Evolutionary conservation across 2,797 vertebrate genomes (phyloP).

Genomic region (Sternotherus odoratus): DNA sequence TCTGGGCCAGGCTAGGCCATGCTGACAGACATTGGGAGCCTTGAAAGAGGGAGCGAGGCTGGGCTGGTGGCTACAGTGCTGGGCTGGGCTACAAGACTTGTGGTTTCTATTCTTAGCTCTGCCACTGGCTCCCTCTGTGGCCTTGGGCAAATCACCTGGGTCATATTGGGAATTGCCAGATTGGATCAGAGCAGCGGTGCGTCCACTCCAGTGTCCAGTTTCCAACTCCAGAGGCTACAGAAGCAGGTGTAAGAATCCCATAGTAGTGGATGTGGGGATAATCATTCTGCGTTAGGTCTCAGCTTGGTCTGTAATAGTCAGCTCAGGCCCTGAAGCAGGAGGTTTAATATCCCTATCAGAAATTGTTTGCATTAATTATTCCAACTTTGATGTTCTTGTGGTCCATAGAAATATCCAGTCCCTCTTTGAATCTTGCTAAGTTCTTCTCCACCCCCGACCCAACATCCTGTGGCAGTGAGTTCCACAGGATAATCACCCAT

Average conservation of each 20-base stretch:
- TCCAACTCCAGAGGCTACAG: background rate
- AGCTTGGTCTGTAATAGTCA: background rate
- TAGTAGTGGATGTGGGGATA: background rate
- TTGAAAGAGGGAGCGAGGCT: background rate
- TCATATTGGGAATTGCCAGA: background rate
- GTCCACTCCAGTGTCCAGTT: background rate
- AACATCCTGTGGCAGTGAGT: background rate
- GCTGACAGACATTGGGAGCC: background rate
- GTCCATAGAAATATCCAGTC: background rate
- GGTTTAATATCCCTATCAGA: background rate
- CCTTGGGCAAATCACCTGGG: background rate
- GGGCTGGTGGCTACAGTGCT: background rate
- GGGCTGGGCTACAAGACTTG: background rate
- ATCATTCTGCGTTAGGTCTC: background rate
- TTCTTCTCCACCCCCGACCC: background rate
- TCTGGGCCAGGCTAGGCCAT: background rate
- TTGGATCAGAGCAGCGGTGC: background rate
- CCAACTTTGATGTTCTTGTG: background rate
- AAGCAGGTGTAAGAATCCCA: background rate
- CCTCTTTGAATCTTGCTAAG: background rate
- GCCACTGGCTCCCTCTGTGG: background rate
- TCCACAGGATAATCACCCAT: background rate
- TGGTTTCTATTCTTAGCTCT: background rate
- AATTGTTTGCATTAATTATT: background rate
- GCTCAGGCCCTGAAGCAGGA: background rate